Base-by-base conservation (phyloP, 2,888 invertebrate genomes). In the Mimachlamys varia region DNA sequence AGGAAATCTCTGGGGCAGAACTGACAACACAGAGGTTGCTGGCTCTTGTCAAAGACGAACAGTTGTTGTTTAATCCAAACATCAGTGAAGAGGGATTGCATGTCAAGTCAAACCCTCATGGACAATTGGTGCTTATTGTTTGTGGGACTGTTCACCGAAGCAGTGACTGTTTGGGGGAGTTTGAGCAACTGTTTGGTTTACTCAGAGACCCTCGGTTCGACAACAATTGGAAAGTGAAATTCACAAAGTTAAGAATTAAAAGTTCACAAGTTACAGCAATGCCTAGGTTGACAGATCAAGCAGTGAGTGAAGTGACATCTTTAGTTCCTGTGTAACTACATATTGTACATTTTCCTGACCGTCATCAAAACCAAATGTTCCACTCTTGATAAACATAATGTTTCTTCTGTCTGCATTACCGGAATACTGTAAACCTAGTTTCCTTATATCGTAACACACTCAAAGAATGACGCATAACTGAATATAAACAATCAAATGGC, bases 181-280 rank as follows among this genome's bases (percentile, higher is more conserved):
- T 98, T 95, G 98, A 98, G 95, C 97, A 98, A 94, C 96, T 97
- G 88, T 98, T 98, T 96, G 97, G 97, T 1, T 96, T 98, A 87
- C 97, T 97, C 38, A 97, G 97, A 92, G 98, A 98, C 95, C 98
- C 98, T 0, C 97, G 96, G 89, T 96, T 97, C 50, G 97, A 97
- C n/a, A 97, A 98, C 95, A 98, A 97, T 95, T 98, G 98, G 97
- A 98, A 98, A 96, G 97, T 98, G 38, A 98, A 98, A 95, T 97
- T 97, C n/a, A 97, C 97, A 12, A 93, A 93, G 89, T 89, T 95
- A 19, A 93, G 93, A 87, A 90, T 95, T 76, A 89, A 91, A 87
- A 92, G 92, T 58, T 89, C 93, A 13, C 90, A 91, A 88, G 92
- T 93, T 0, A 91, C 90, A 15, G 58, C 92, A 19, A 90, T 93